Base-by-base conservation (phyloP, 1,140 invertebrate species). In the Magallana angulata region DNA sequence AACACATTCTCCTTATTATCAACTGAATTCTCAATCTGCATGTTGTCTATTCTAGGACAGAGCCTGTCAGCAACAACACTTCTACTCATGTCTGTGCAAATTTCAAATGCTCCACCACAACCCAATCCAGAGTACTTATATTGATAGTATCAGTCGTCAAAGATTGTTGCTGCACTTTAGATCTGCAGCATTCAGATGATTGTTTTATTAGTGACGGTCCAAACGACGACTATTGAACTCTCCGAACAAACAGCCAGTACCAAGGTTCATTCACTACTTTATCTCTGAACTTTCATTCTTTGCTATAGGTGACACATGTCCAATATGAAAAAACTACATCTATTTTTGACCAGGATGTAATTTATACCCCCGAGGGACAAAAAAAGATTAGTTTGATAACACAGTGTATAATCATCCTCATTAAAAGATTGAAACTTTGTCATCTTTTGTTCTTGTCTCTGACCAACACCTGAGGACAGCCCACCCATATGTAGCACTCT, bases 261-360 rank as follows among this genome's bases (percentile, higher is more conserved):
- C 68, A 36, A 76, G 68, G 68, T 76, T 76, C 68, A 76, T 76
- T 30, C 24, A 76, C 68, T 76, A 76, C 68, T 30, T 76, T 76
- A 76, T 76, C 68, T 30, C 68, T 76, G 68, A 76, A 76, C 68
- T 76, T 76, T 76, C 68, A 76, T 76, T 76, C 68, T 76, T 76
- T 76, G 68, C 68, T 76, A 48, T 48, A 24, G 68, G 68, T 76
- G 68, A 76, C 68, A 76, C 36, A 11, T 76, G 68, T 76, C 68
- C 24, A 76, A 76, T 76, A 64, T 36, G 36, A 48, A 48, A 48
- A 4, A 48, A 4, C 36, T 48, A 48, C 36, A 48, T 48, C 36
- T 48, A 48, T 2, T 48, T 24, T 48, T 48, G 11, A 76, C 24
- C 24, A 18, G 24, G 18, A 7, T 76, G 24, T 76, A 36, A 76